A percentile compares a stretch with the other conserved stretches of the same genome.
phyloP scores from a whole-genome alignment of 2,888 invertebrate genomes.

The Chydorus sphaericus region DNA sequence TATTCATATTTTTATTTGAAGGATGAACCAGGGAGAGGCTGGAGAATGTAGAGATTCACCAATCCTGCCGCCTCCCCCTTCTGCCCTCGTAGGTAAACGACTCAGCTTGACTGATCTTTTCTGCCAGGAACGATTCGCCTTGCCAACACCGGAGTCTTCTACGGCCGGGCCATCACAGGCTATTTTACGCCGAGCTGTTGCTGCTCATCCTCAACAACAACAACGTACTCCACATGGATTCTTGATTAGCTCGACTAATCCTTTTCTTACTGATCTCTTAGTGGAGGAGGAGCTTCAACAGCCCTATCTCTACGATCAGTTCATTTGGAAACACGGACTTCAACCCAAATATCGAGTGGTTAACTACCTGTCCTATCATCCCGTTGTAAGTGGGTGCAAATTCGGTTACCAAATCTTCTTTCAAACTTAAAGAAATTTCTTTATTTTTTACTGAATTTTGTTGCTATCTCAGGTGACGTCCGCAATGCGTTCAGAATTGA shows the following conservation, averaged over 20 bases:
- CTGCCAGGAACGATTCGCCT: not conserved
- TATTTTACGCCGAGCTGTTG: not conserved
- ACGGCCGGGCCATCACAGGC: not conserved
- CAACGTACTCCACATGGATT: not conserved
- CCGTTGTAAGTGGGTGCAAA: not conserved
- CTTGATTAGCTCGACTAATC: not conserved
- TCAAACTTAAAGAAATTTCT: no score
- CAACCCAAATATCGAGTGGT: not conserved
- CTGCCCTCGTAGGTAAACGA: not conserved
- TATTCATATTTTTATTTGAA: not conserved
- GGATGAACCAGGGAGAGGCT: slow-evolving; percentile 4
- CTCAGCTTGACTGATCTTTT: not conserved
- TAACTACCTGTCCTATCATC: not conserved
- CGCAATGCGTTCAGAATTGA: slow-evolving; percentile 5
- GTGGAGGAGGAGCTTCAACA: not conserved
- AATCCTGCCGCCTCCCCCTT: not conserved
- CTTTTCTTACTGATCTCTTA: not conserved
- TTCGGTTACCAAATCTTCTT: no score
- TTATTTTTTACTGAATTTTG: not conserved
- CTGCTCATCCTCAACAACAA: not conserved
- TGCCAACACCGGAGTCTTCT: not conserved
- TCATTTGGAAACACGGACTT: not conserved
- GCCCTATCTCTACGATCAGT: slow-evolving; percentile 1
- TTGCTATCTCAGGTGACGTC: not conserved
- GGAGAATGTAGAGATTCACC: slow-evolving; percentile 4